Conservation (phyloP, 2,888 invertebrate genomes). For the Theretra japonica region DNA sequence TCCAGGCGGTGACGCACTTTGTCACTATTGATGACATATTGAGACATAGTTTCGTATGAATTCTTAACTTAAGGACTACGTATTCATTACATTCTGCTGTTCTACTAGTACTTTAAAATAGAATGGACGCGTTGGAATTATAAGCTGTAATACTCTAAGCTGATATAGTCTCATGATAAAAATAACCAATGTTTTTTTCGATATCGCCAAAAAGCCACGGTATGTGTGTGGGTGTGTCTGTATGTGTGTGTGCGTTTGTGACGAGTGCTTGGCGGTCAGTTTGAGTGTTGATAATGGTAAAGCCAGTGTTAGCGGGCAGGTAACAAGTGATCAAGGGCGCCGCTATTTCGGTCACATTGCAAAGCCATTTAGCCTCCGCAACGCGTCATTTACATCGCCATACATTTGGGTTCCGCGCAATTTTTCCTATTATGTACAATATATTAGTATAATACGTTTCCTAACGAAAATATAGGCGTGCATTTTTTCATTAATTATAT, state of each 20-base stretch:
- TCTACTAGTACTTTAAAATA: too few species aligned
- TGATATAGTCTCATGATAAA: not conserved
- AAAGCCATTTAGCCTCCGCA: slow-evolving; percentile 19
- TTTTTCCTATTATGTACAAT: not conserved
- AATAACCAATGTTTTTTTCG: not conserved
- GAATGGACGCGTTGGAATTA: too few species aligned
- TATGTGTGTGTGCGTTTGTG: not conserved
- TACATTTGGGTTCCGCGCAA: slow-evolving; percentile 3
- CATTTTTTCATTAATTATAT: too few species aligned
- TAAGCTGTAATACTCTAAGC: too few species aligned
- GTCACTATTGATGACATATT: too few species aligned
- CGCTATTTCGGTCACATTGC: slow-evolving; percentile 22
- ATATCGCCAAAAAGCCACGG: not conserved
- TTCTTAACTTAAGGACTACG: too few species aligned
- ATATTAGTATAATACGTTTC: too few species aligned
- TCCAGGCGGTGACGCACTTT: too few species aligned
- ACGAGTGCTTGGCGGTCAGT: not conserved
- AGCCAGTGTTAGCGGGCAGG: not conserved
- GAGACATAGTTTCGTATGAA: too few species aligned
- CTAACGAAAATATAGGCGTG: too few species aligned
- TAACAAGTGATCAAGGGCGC: slow-evolving; percentile 15
- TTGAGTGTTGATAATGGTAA: slow-evolving; percentile 8
- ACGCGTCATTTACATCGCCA: not conserved
- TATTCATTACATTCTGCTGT: too few species aligned
- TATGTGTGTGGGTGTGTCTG: not conserved